phyloP scores from a whole-genome alignment of 2,888 invertebrate genomes.

The Andrena fulva region DNA sequence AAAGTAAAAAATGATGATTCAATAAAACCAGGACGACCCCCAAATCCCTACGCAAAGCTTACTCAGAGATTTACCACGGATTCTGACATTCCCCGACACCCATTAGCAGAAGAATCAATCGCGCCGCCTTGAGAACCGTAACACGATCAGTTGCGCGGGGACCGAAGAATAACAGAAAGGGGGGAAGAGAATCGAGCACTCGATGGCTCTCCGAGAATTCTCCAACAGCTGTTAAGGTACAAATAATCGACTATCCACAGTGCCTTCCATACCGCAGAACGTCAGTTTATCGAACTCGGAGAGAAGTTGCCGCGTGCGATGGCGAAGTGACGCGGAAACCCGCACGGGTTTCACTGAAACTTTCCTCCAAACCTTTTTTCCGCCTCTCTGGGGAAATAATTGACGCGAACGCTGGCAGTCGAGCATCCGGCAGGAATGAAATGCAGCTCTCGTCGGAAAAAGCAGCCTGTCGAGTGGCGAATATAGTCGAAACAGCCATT shows the following conservation, averaged over 20 bases:
- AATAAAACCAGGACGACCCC: too few relatives aligned
- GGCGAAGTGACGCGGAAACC: background rate
- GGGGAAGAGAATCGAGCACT: too few relatives aligned
- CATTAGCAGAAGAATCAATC: too few relatives aligned
- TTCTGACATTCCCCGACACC: too few relatives aligned
- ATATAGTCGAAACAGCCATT: conserved; percentile 54
- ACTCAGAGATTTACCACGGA: too few relatives aligned
- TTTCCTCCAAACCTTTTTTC: background rate
- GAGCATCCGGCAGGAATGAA: conserved; percentile 9
- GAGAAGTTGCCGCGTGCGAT: background rate
- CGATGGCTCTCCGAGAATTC: too few relatives aligned
- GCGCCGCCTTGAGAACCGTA: too few relatives aligned
- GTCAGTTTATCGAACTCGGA: background rate
- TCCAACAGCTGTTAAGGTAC: background rate
- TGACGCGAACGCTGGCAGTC: conserved; percentile 17
- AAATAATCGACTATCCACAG: background rate
- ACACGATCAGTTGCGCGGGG: too few relatives aligned
- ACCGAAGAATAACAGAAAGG: too few relatives aligned
- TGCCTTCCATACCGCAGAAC: background rate
- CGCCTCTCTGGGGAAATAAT: conserved; percentile 3
- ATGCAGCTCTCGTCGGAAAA: conserved; percentile 32
- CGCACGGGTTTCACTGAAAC: conserved; percentile 5
- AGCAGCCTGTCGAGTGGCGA: conserved; percentile 33
- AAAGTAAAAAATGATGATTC: too few relatives aligned
- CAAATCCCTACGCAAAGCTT: too few relatives aligned